These are phyloP conservation scores for Diarsia mendica DNA, from an alignment of 2,888 invertebrate species.

Conservation along the genomic window DNA sequence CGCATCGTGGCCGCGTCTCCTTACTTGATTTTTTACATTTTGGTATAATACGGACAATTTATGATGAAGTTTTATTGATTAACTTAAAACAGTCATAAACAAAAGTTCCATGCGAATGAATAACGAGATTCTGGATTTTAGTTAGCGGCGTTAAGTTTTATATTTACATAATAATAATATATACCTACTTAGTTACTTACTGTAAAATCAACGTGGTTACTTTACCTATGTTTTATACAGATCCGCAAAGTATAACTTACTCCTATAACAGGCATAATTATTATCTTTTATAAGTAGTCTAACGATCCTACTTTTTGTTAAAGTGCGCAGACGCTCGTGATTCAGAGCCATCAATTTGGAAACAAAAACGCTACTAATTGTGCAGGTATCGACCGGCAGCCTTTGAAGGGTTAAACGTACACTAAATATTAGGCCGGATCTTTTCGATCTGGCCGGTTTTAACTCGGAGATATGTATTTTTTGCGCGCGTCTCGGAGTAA, in stretches of 20 bases:
- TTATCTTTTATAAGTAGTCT: constrained; percentile 52
- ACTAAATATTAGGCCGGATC: constrained; percentile 65
- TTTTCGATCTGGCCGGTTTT: constrained; percentile 69
- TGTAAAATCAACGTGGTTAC: background rate
- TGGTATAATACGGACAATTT: constrained; percentile 81
- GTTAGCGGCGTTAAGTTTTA: background rate
- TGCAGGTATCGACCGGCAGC: constrained; percentile 65
- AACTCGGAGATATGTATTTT: constrained; percentile 70
- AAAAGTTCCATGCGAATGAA: constrained; percentile 29
- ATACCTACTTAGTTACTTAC: background rate
- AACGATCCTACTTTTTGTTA: constrained; percentile 56
- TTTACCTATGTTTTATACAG: no score
- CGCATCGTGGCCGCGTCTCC: constrained; percentile 87
- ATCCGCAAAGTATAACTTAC: constrained; percentile 26
- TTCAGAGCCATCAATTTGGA: constrained; percentile 64
- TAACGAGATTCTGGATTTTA: background rate
- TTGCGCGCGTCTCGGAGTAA: constrained; percentile 69
- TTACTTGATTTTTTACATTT: constrained; percentile 82
- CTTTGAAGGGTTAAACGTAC: constrained; percentile 68
- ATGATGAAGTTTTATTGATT: constrained; percentile 74
- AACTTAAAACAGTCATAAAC: constrained; percentile 44
- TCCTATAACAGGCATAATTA: constrained; percentile 26
- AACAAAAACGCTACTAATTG: constrained; percentile 70
- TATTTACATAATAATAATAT: background rate
- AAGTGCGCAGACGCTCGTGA: constrained; percentile 60